Evolutionary conservation across 2,888 invertebrate species (phyloP), one percentile per base, ranked within the genome.

Genomic region (Cataglyphis rosenhaueri): DNA sequence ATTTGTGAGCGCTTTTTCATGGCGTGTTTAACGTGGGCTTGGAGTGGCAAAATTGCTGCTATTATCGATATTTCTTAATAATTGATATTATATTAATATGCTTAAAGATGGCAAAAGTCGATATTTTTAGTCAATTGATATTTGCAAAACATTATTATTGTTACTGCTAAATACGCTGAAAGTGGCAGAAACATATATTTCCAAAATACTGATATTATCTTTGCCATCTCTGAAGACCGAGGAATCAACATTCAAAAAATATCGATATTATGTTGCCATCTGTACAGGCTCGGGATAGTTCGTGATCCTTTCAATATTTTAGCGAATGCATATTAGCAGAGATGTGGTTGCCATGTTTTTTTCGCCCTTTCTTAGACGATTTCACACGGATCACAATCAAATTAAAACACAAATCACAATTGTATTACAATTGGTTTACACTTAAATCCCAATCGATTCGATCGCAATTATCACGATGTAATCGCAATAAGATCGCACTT

Each of bases 1-100:
- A 87, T 85, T 90, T 81, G 87, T 90, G 89, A 91, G 91, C 91
- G 89, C 87, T 88, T 87, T 87, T 85, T 87, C 89, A 85, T 89
- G 87, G 88, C 86, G 87, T 89, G 89, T 85, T 75, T 82, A 59
- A 6, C 38, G 32, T 68, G 70, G 57, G 21, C 70, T 70, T 70
- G 41, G 18, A 59, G 32, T 78, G 44, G 70, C 78, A 70, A 68
- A 78, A 52, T 8, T 52, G n/a, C 48, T 52, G n/a, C 6, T 8
- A n/a, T 52, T 52, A 52, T 52, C n/a, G n/a, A n/a, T 52, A 52
- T 52, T 52, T 52, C n/a, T 52, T 52, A 6, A 75, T 75, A 38
- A 52, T 18, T 35, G 52, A 75, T 25, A 65, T 59, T 41, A 41
- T 10, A 59, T 64, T 65, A 55, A 18, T 21, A 38, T 35, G 38